phyloP scores from a whole-genome alignment of 2,797 vertebrate genomes.

The Pagetopsis macropterus region DNA sequence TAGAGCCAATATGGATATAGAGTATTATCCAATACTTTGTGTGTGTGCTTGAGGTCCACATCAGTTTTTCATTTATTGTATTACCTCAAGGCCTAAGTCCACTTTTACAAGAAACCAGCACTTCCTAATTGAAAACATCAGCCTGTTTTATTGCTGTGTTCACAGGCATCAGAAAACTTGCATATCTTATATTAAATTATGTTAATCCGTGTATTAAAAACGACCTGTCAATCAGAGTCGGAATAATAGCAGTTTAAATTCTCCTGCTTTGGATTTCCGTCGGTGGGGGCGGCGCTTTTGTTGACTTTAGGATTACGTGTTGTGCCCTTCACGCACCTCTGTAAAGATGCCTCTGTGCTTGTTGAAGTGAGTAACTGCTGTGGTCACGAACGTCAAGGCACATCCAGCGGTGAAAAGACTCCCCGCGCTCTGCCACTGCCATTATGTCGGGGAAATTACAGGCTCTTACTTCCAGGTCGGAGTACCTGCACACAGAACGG shows the following conservation, averaged over 20 bases:
- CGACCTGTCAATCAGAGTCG: slow-evolving; percentile 32
- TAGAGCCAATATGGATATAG: slow-evolving; percentile 4
- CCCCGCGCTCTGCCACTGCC: slow-evolving; percentile 35
- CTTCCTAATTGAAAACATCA: slow-evolving; percentile 11
- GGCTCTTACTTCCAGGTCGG: slow-evolving; percentile 75
- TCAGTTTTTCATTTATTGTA: slow-evolving; percentile 35
- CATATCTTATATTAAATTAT: slow-evolving; percentile 6
- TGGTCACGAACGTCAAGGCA: slow-evolving; percentile 15
- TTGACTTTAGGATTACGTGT: slow-evolving; percentile 46
- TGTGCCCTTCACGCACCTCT: slow-evolving; percentile 20
- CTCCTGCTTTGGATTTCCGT: slow-evolving; percentile 15
- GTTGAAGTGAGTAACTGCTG: slow-evolving; percentile 38
- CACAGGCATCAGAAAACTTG: neutral
- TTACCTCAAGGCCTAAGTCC: neutral
- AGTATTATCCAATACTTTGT: slow-evolving; percentile 23
- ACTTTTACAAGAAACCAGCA: neutral
- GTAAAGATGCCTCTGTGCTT: slow-evolving; percentile 35
- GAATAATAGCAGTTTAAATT: slow-evolving; percentile 37
- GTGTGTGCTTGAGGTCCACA: slow-evolving; percentile 1
- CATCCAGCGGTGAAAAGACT: slow-evolving; percentile 13
- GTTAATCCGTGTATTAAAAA: slow-evolving; percentile 39
- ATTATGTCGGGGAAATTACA: slow-evolving; percentile 60
- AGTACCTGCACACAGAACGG: slow-evolving; percentile 61
- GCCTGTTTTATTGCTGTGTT: neutral
- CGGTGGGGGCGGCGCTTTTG: slow-evolving; percentile 29